A percentile compares a stretch with the other conserved stretches of the same genome.
These are phyloP conservation scores for Ceratoteleas bidentatus DNA, from an alignment of 1,140 invertebrate genomes.

Conservation along the genomic window DNA sequence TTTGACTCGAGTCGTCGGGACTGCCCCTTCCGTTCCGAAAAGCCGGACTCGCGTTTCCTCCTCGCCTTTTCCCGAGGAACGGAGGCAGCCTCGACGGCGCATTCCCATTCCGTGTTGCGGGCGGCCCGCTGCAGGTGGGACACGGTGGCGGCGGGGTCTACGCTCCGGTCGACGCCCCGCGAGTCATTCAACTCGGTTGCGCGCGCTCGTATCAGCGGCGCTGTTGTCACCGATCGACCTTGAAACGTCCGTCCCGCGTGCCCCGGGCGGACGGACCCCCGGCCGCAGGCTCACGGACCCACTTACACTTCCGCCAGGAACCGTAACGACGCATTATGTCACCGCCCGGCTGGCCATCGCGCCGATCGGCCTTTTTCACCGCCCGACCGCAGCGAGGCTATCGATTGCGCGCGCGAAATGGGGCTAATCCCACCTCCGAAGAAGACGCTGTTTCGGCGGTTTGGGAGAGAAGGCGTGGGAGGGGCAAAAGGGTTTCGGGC, in stretches of 20 bases:
- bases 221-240: conserved; percentile 74
- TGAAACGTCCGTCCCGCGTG: conserved; percentile 72
- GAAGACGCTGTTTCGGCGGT: too few relatives aligned
- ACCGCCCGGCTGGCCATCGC: conserved; percentile 16
- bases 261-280: conserved; percentile 69
- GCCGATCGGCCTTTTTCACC: conserved; percentile 1
- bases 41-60: background rate
- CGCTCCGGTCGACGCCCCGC: conserved; percentile 74
- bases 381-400: background rate
- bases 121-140: conserved; percentile 53
- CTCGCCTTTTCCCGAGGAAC: conserved; percentile 11
- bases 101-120: conserved; percentile 36
- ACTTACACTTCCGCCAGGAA: conserved; percentile 72
- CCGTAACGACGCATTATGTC: conserved; percentile 60
- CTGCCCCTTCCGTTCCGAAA: background rate
- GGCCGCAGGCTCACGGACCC: conserved; percentile 70
- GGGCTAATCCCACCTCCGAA: background rate
- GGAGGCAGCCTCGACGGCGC: conserved; percentile 15
- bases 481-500: too few relatives aligned
- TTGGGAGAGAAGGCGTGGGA: too few relatives aligned
- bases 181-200: conserved; percentile 77
- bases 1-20: too few relatives aligned
- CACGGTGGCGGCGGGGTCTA: conserved; percentile 48
- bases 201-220: conserved; percentile 39
- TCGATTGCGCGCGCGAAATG: conserved; percentile 6